Conservation (phyloP, 2,888 invertebrate genomes). For the Colletes collaris region DNA sequence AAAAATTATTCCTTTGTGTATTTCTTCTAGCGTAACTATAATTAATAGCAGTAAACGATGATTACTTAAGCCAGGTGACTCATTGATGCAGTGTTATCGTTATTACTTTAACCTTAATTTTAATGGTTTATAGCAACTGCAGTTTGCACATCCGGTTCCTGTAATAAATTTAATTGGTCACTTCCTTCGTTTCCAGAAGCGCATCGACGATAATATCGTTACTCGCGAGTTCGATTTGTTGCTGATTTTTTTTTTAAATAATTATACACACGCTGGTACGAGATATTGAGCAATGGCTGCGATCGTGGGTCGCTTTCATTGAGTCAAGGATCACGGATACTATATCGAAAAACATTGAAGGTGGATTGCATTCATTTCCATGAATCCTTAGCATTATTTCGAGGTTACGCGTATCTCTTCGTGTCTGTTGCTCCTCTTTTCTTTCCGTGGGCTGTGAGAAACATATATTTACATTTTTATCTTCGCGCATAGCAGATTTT, state of each 20-base stretch:
- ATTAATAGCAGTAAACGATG: slow-evolving; percentile 1
- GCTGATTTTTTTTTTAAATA: slow-evolving; percentile 2
- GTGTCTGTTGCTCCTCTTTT: slow-evolving; percentile 1
- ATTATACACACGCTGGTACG: background rate
- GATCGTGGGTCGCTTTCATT: slow-evolving; percentile 43
- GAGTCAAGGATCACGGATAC: slow-evolving; percentile 55
- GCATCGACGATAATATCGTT: slow-evolving; percentile 9
- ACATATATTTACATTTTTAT: background rate
- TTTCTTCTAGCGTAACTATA: background rate
- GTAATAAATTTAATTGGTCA: slow-evolving; percentile 20
- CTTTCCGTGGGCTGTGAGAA: background rate
- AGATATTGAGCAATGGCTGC: background rate
- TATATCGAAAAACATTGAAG: slow-evolving; percentile 23
- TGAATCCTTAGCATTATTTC: slow-evolving; percentile 52
- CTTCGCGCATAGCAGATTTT: too few relatives aligned
- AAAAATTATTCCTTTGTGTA: background rate
- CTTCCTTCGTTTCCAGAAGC: background rate
- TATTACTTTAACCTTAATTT: slow-evolving; percentile 5
- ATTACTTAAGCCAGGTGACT: background rate
- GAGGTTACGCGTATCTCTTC: slow-evolving; percentile 47
- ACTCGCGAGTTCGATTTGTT: background rate
- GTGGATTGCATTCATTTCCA: slow-evolving; percentile 50
- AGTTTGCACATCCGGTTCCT: slow-evolving; percentile 11
- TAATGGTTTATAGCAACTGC: background rate
- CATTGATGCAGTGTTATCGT: background rate